Conservation (phyloP, 1,140 invertebrate genomes). For the Drosophila murphyi region DNA sequence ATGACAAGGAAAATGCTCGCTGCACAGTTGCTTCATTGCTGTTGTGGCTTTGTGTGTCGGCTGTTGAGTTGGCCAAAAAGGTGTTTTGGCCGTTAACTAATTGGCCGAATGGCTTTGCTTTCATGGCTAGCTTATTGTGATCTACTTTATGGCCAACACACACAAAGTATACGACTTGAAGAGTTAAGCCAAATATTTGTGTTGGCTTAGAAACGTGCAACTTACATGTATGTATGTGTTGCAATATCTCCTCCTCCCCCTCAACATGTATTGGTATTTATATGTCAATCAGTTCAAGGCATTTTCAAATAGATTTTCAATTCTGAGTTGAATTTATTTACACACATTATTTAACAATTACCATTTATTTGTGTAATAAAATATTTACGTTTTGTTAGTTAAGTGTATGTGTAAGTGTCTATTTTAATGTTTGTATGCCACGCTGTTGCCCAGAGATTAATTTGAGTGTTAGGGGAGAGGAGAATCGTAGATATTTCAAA, state of each 20-base stretch:
- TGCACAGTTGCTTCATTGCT: slow-evolving; percentile 7
- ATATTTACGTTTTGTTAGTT: too few relatives aligned
- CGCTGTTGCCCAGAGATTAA: slow-evolving; percentile 30
- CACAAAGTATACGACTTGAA: not conserved
- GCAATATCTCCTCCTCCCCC: not conserved
- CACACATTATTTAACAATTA: too few relatives aligned
- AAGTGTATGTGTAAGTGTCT: too few relatives aligned
- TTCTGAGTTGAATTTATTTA: too few relatives aligned
- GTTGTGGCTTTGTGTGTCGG: slow-evolving; percentile 20
- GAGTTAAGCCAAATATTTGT: not conserved
- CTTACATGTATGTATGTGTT: not conserved
- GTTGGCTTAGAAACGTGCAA: not conserved
- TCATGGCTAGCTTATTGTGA: slow-evolving; percentile 1
- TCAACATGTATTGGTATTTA: too few relatives aligned
- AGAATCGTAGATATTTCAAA: too few relatives aligned
- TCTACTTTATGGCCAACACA: slow-evolving; percentile 3
- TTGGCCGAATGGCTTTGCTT: slow-evolving; percentile 5
- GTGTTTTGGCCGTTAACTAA: slow-evolving; percentile 19
- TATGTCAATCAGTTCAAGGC: too few relatives aligned
- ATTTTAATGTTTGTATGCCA: not conserved
- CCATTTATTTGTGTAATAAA: too few relatives aligned
- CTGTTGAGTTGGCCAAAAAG: slow-evolving; percentile 22
- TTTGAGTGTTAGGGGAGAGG: not conserved
- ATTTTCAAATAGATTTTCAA: too few relatives aligned
- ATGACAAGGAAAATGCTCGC: slow-evolving; percentile 62